Evolutionary conservation across 1,140 invertebrate genomes (phyloP).

Genomic region (Zaprionus africanus): DNA sequence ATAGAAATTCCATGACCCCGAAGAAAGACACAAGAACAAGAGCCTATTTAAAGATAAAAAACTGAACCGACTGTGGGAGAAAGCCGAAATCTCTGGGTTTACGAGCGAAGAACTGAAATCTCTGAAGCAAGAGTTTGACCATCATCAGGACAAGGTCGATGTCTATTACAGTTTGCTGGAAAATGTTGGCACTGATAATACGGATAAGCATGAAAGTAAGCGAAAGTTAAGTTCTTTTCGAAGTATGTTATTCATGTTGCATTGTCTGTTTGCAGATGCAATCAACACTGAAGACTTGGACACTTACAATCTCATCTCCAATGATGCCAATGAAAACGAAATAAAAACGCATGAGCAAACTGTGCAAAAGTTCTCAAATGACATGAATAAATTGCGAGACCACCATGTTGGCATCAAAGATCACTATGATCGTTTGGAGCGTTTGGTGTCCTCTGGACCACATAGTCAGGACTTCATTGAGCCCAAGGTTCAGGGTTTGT

Average conservation of each 20-base stretch:
- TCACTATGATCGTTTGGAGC: constrained; percentile 91
- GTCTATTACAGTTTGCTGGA: constrained; percentile 93
- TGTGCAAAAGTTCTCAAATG: constrained; percentile 86
- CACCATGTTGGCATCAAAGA: constrained; percentile 92
- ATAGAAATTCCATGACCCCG: constrained; percentile 86
- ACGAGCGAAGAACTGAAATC: constrained; percentile 91
- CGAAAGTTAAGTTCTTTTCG: not conserved
- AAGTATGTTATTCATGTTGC: not conserved
- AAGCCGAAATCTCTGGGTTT: constrained; percentile 94
- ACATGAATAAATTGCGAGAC: constrained; percentile 90
- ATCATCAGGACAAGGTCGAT: constrained; percentile 97
- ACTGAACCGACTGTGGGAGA: constrained; percentile 95
- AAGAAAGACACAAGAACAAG: constrained; percentile 89
- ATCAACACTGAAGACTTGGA: constrained; percentile 89
- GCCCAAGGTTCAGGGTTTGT: constrained; percentile 94
- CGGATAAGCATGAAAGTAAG: constrained; percentile 88
- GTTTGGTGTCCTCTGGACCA: constrained; percentile 88
- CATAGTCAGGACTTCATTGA: constrained; percentile 94
- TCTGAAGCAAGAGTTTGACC: constrained; percentile 94
- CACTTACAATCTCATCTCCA: constrained; percentile 86
- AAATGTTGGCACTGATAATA: constrained; percentile 86
- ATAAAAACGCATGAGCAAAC: constrained; percentile 74
- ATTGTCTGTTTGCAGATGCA: constrained; percentile 79
- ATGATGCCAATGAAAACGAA: constrained; percentile 78
- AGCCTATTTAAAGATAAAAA: constrained; percentile 95